Evolutionary conservation across 2,113 vertebrate species (phyloP).

Genomic region (Zosterops japonicus): DNA sequence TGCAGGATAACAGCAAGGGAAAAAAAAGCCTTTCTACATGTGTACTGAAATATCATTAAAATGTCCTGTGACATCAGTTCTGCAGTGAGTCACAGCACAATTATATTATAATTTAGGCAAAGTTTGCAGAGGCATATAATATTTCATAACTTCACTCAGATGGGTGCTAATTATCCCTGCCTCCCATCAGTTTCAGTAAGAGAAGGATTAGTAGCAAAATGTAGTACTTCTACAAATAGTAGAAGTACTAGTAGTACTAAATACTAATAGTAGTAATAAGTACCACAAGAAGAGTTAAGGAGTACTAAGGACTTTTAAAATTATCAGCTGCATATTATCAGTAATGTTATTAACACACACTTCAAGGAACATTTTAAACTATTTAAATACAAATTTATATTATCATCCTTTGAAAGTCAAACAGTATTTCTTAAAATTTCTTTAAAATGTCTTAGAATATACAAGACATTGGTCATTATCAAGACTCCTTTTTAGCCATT

Average conservation of each 20-base stretch:
- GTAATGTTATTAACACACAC: not conserved
- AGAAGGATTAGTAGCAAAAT: not conserved
- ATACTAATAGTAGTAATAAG: not conserved
- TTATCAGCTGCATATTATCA: not conserved
- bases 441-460: not conserved
- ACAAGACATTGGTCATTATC: not conserved
- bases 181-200: not conserved
- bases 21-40: not conserved
- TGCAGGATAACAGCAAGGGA: not conserved
- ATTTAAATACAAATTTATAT: not conserved
- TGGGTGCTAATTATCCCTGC: not conserved
- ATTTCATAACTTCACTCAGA: not conserved
- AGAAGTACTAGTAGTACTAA: not conserved
- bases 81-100: not conserved
- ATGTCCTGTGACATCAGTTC: not conserved
- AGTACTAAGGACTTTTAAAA: not conserved
- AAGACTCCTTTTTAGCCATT: not conserved
- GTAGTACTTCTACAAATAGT: not conserved
- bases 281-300: not conserved
- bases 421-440: not conserved
- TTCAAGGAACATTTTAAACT: not conserved
- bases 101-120: not conserved
- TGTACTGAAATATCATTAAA: not conserved
- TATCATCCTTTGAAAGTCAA: not conserved
- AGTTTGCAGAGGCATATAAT: not conserved